Evolutionary conservation across 2,888 invertebrate species (phyloP).

Genomic region (Pristionchus fissidentatus): DNA sequence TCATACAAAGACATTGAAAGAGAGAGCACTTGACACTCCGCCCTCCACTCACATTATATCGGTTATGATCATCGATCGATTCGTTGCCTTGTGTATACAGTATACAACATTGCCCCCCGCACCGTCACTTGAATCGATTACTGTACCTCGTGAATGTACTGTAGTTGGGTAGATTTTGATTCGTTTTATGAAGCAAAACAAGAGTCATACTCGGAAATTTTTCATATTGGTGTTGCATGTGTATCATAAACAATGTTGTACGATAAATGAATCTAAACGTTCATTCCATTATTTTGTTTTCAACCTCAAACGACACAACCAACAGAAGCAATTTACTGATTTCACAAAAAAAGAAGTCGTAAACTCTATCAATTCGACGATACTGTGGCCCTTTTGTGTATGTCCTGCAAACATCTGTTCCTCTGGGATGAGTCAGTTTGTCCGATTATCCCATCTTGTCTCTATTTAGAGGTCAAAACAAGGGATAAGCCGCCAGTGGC

Average conservation of each 20-base stretch:
- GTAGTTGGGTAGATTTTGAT: background rate
- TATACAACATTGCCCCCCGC: background rate
- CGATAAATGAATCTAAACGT: constrained; percentile 29
- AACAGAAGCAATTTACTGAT: too few species aligned
- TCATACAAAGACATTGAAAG: background rate
- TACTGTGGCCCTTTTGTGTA: too few species aligned
- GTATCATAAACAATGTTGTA: constrained; percentile 18
- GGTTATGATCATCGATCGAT: background rate
- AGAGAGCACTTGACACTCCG: constrained; percentile 8
- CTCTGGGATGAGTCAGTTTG: background rate
- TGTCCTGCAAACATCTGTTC: constrained; percentile 18
- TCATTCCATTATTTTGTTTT: too few species aligned
- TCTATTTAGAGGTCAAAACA: constrained; percentile 24
- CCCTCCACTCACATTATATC: background rate
- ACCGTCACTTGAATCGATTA: background rate
- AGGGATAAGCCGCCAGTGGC: constrained; percentile 21
- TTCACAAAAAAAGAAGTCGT: too few species aligned
- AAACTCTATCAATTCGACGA: too few species aligned
- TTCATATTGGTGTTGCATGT: background rate
- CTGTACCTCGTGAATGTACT: constrained; percentile 5
- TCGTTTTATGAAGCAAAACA: background rate
- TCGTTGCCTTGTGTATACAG: constrained; percentile 37
- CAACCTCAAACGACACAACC: too few species aligned
- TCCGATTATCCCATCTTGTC: constrained; percentile 34
- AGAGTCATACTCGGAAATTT: constrained; percentile 36